Evolutionary conservation across 2,888 invertebrate genomes (phyloP).

Genomic region (Venusia cambrica): DNA sequence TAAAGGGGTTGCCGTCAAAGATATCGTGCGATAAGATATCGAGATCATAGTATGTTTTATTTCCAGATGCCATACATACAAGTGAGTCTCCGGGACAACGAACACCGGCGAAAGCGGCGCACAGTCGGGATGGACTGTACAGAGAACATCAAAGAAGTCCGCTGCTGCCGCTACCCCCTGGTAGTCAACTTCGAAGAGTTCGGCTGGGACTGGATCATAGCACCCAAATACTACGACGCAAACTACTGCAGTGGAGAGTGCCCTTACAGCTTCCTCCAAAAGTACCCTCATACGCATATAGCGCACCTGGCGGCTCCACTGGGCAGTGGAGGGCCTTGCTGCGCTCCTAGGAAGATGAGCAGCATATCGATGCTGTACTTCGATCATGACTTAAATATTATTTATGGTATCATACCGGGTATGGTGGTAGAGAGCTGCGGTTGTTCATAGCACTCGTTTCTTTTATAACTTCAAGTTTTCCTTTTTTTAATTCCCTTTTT

Average conservation of each 20-base stretch:
- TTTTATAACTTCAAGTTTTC: constrained; percentile 44
- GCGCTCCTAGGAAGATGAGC: constrained; percentile 93
- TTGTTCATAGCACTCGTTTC: constrained; percentile 84
- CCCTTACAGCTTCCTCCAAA: constrained; percentile 91
- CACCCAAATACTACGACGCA: constrained; percentile 96
- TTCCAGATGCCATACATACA: constrained; percentile 78
- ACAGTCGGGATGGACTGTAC: constrained; percentile 92
- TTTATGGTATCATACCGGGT: constrained; percentile 92
- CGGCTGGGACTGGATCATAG: constrained; percentile 99
- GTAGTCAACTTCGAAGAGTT: constrained; percentile 96
- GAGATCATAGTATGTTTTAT: too few relatives aligned
- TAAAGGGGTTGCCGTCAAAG: too few relatives aligned
- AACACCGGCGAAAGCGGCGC: constrained; percentile 85
- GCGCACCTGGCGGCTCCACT: constrained; percentile 89
- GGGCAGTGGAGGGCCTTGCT: constrained; percentile 93
- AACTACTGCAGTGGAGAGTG: constrained; percentile 98
- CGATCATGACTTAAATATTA: constrained; percentile 92
- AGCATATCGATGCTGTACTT: constrained; percentile 95
- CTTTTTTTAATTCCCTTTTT: constrained; percentile 3
- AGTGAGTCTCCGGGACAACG: constrained; percentile 72
- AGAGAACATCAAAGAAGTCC: constrained; percentile 88
- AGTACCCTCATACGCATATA: constrained; percentile 93
- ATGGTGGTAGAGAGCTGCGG: constrained; percentile 98
- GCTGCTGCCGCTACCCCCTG: constrained; percentile 97
- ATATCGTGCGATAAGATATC: too few relatives aligned